These are phyloP conservation scores for Dryomyza anilis DNA, from an alignment of 2,888 invertebrate genomes.

Conservation along the genomic window DNA sequence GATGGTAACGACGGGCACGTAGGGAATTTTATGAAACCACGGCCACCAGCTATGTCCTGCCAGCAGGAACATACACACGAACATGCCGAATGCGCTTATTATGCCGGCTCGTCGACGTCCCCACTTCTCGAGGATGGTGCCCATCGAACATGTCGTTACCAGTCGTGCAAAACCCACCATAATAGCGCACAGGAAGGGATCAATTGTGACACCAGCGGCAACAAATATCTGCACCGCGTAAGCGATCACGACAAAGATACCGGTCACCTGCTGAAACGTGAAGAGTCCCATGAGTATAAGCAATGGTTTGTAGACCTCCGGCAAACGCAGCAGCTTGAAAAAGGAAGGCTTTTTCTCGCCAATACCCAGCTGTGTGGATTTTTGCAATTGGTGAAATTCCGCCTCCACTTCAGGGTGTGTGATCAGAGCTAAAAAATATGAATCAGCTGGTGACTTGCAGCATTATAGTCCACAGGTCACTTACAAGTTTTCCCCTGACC, in stretches of 20 bases:
- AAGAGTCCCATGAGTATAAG: conserved; percentile 68
- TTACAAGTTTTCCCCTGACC: conserved; percentile 61
- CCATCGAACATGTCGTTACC: conserved; percentile 68
- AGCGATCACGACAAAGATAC: conserved; percentile 74
- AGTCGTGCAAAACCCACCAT: conserved; percentile 70
- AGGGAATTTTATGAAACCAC: conserved; percentile 43
- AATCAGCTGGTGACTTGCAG: no score
- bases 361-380: conserved; percentile 44
- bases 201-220: conserved; percentile 67
- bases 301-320: conserved; percentile 59
- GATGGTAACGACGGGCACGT: conserved; percentile 50
- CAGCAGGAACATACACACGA: conserved; percentile 66
- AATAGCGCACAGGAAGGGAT: conserved; percentile 71
- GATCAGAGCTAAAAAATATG: conserved; percentile 46
- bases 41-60: conserved; percentile 62
- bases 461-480: conserved; percentile 7
- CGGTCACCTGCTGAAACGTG: conserved; percentile 72
- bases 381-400: conserved; percentile 50
- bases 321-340: conserved; percentile 43
- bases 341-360: conserved; percentile 49
- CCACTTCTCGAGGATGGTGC: conserved; percentile 67
- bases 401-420: conserved; percentile 49
- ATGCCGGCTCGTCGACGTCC: conserved; percentile 71
- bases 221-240: conserved; percentile 73
- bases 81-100: conserved; percentile 69